These are phyloP conservation scores for Asarcornis scutulata DNA, from an alignment of 2,113 vertebrate species.

Conservation along the genomic window DNA sequence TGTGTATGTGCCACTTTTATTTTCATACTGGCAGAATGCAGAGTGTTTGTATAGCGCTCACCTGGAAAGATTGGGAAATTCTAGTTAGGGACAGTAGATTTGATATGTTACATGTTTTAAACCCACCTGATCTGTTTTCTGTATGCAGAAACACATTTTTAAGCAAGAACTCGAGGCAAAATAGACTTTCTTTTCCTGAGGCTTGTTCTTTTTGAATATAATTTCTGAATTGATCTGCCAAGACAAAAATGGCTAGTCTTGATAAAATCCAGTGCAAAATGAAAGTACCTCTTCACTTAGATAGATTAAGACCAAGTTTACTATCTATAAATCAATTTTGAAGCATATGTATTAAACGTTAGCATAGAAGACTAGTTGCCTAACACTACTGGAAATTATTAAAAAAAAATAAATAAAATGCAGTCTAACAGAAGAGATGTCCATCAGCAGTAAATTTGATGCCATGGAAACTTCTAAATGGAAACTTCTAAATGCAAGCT, in stretches of 20 bases:
- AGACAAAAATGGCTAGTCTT: not conserved
- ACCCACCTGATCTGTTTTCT: not conserved
- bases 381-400: not conserved
- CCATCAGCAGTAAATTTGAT: not conserved
- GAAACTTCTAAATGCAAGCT: not conserved
- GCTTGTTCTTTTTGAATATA: too few species aligned
- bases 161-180: not conserved
- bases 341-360: not conserved
- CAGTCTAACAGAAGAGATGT: not conserved
- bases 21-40: not conserved
- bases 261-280: not conserved
- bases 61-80: not conserved
- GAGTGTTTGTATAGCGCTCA: not conserved
- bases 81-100: not conserved
- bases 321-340: not conserved
- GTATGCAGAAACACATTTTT: not conserved
- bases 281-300: not conserved
- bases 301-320: not conserved
- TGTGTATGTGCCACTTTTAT: not conserved
- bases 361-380: not conserved
- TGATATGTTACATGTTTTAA: not conserved
- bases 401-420: not conserved
- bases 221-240: not conserved
- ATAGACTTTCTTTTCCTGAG: not conserved
- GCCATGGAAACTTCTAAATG: not conserved